phyloP scores from a whole-genome alignment of 2,888 invertebrate genomes.

The Tuta absoluta region DNA sequence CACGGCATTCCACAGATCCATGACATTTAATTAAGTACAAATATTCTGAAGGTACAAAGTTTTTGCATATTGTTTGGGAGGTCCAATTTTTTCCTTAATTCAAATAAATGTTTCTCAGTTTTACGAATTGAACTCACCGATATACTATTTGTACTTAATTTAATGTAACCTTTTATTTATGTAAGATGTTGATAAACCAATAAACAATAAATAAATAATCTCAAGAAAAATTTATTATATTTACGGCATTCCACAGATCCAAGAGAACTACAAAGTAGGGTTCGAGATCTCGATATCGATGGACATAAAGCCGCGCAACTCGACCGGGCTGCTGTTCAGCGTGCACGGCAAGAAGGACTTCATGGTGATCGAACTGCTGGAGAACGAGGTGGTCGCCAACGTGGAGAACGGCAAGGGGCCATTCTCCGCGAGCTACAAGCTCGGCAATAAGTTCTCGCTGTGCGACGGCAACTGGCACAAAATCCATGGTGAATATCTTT shows the following conservation, averaged over 20 bases:
- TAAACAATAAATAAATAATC: too few species aligned
- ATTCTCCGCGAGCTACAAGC: conserved; percentile 86
- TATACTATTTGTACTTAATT: too few species aligned
- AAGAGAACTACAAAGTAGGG: conserved; percentile 90
- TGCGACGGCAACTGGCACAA: conserved; percentile 98
- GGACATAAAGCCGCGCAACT: conserved; percentile 92
- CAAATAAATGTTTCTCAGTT: too few species aligned
- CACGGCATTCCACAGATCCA: conserved; percentile 57
- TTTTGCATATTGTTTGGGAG: too few species aligned
- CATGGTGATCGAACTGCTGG: conserved; percentile 91
- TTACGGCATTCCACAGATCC: conserved; percentile 51
- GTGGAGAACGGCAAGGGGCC: conserved; percentile 92
- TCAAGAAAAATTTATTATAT: too few species aligned
- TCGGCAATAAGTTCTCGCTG: conserved; percentile 85
- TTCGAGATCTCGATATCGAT: conserved; percentile 88
- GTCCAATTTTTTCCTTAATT: too few species aligned
- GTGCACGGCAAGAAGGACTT: conserved; percentile 92
- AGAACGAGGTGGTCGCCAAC: conserved; percentile 91
- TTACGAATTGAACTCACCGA: too few species aligned
- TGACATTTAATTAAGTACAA: too few species aligned
- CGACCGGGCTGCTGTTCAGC: conserved; percentile 91
- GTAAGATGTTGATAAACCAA: too few species aligned
- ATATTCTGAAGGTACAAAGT: too few species aligned
- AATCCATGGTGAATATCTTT: conserved; percentile 83
- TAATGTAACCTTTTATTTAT: too few species aligned